These are phyloP conservation scores for Linnaemya vulpina DNA, from an alignment of 2,888 invertebrate species.

Conservation along the genomic window DNA sequence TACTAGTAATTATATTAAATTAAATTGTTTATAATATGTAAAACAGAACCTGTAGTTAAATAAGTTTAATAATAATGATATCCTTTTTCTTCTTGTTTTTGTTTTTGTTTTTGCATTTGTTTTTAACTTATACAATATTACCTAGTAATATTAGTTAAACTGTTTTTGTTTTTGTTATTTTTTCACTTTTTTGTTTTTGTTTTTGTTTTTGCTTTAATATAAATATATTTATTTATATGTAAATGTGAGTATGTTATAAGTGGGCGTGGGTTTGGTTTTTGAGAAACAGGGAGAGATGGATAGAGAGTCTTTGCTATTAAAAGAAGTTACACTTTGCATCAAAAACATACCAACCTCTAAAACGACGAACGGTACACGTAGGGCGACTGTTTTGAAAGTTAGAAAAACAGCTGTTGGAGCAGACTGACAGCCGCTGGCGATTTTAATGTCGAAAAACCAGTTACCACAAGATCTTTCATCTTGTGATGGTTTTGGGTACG, in stretches of 20 bases:
- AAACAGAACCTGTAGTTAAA: conserved; percentile 56
- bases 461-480: conserved; percentile 37
- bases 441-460: no score
- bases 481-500: conserved; percentile 46
- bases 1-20: conserved; percentile 49
- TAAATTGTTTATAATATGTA: conserved; percentile 39
- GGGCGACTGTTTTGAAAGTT: conserved; percentile 30
- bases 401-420: conserved; percentile 11
- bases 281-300: conserved; percentile 20
- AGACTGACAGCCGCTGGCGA: conserved; percentile 23
- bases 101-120: conserved; percentile 48
- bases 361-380: conserved; percentile 1
- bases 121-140: conserved; percentile 60
- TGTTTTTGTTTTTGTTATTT: conserved; percentile 25
- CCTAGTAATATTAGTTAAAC: conserved; percentile 63
- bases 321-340: conserved; percentile 46
- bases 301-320: conserved; percentile 50
- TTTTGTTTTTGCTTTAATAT: conserved; percentile 31
- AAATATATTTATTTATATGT: conserved; percentile 30
- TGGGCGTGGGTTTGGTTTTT: conserved; percentile 37
- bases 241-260: conserved; percentile 54
- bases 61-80: conserved; percentile 60
- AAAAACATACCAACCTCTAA: conserved; percentile 62
- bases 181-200: not conserved
- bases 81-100: conserved; percentile 43